These are phyloP conservation scores for Reticulitermes speratus DNA, from an alignment of 1,140 invertebrate species.

Conservation along the genomic window DNA sequence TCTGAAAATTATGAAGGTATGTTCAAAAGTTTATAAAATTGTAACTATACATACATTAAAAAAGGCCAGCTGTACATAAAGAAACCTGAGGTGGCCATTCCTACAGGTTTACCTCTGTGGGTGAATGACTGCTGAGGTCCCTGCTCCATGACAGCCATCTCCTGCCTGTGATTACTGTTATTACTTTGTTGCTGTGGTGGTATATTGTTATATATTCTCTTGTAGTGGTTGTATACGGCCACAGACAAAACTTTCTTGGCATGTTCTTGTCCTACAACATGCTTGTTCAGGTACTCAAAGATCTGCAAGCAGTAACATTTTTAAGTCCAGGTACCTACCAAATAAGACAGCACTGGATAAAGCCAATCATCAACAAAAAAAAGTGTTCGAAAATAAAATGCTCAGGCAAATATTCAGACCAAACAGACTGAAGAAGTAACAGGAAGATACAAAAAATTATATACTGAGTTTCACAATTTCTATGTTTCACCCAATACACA, in stretches of 20 bases:
- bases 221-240: conserved; percentile 99
- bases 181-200: conserved; percentile 53
- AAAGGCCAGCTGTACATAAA: too few relatives aligned
- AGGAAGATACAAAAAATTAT: too few relatives aligned
- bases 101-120: conserved; percentile 63
- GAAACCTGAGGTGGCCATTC: too few relatives aligned
- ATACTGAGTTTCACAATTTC: too few relatives aligned
- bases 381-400: not conserved
- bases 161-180: conserved; percentile 43
- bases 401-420: too few relatives aligned
- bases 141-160: conserved; percentile 58
- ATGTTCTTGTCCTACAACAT: conserved; percentile 96
- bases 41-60: too few relatives aligned
- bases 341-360: not conserved
- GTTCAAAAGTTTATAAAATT: too few relatives aligned
- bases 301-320: conserved; percentile 61
- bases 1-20: too few relatives aligned
- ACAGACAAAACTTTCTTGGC: conserved; percentile 99
- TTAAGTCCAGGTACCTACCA: not conserved
- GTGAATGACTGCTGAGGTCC: conserved; percentile 68
- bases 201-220: conserved; percentile 93
- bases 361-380: not conserved
- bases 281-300: conserved; percentile 91
- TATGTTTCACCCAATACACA: too few relatives aligned
- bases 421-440: too few relatives aligned